Evolutionary conservation across 2,888 invertebrate species (phyloP).

Genomic region (Phytoseiulus persimilis): DNA sequence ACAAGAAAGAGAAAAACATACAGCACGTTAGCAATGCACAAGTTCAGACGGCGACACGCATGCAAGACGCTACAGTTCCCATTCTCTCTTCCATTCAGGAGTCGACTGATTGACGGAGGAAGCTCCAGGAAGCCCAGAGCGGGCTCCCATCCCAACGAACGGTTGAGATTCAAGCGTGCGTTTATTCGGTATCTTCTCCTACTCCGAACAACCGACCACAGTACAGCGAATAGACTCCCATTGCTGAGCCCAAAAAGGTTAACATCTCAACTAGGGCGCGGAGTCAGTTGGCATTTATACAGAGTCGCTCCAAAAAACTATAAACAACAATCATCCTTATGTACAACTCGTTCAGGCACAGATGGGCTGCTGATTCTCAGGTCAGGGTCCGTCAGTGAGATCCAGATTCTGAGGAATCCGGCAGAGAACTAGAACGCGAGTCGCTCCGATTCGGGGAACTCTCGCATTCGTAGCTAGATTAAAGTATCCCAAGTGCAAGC

Average conservation of each 20-base stretch:
- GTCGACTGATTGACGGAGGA: too few relatives aligned
- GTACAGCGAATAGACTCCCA: too few relatives aligned
- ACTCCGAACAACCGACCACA: neutral
- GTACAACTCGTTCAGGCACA: neutral
- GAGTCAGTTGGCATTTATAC: too few relatives aligned
- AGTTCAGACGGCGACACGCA: neutral
- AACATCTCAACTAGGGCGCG: too few relatives aligned
- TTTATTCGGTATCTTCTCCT: neutral
- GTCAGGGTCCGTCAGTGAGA: neutral
- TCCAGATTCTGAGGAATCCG: neutral
- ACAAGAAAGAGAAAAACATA: neutral
- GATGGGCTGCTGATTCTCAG: neutral
- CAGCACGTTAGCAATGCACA: conserved; percentile 12
- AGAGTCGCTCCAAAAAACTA: neutral
- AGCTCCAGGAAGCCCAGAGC: too few relatives aligned
- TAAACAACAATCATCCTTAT: neutral
- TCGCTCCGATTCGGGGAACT: too few relatives aligned
- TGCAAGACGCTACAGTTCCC: neutral
- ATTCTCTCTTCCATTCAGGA: neutral
- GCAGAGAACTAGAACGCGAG: too few relatives aligned
- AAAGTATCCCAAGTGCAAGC: too few relatives aligned
- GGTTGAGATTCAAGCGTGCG: neutral
- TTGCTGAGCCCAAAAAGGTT: too few relatives aligned
- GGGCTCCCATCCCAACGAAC: neutral
- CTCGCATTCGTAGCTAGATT: too few relatives aligned